Percentiles rank a stretch among this genome's conserved stretches.
phyloP scores from a whole-genome alignment of 2,888 invertebrate species.

The Aleiodes alternator region DNA sequence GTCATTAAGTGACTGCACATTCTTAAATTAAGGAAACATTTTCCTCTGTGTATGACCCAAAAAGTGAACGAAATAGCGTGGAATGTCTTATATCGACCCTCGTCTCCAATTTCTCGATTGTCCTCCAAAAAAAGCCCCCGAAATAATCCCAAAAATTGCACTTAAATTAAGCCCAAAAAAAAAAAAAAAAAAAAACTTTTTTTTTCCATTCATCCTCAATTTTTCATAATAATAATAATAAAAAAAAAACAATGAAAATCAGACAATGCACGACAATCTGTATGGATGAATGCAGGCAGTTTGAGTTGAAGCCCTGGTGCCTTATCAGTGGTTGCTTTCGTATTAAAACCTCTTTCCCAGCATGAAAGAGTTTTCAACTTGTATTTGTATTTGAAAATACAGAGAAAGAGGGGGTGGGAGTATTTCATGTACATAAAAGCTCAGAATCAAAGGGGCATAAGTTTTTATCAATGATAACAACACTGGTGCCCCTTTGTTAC shows the following conservation, averaged over 20 bases:
- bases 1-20: too few species aligned
- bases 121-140: constrained; percentile 5
- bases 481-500: too few species aligned
- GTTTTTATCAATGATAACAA: too few species aligned
- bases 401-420: neutral
- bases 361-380: constrained; percentile 17
- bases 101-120: constrained; percentile 19
- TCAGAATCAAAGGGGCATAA: too few species aligned
- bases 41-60: too few species aligned
- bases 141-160: constrained; percentile 2
- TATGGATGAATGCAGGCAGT: neutral
- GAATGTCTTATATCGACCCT: too few species aligned
- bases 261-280: neutral
- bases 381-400: neutral
- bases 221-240: neutral
- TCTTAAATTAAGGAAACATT: too few species aligned
- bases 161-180: too few species aligned
- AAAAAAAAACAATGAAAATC: too few species aligned
- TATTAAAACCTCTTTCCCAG: constrained; percentile 13
- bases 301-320: constrained; percentile 6
- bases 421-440: neutral
- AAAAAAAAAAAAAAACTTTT: neutral
- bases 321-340: constrained; percentile 27
- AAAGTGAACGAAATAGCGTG: too few species aligned
- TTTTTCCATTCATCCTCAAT: neutral